Conservation (phyloP, 2,797 vertebrate species). For the Xiphorhynchus erythropygius region DNA sequence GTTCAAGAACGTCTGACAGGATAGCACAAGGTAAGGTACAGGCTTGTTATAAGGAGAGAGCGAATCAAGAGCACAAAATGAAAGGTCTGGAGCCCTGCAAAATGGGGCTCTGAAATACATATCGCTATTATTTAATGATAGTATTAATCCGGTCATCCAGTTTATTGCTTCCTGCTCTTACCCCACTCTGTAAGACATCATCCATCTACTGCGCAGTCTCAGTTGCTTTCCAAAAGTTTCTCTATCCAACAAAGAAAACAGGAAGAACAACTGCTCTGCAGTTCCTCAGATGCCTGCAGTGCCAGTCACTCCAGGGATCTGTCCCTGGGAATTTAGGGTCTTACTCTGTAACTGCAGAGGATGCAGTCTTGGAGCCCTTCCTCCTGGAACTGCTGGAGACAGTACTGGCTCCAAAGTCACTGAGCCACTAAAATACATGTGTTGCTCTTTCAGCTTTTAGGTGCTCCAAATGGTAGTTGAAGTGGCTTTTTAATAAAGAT, state of each 20-base stretch:
- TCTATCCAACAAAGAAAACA: neutral
- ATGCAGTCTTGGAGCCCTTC: neutral
- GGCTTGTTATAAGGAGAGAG: neutral
- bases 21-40: neutral
- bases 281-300: neutral
- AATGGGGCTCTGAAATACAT: neutral
- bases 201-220: neutral
- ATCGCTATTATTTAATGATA: neutral
- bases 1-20: neutral
- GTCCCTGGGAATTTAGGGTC: neutral
- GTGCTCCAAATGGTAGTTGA: neutral
- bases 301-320: neutral
- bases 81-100: neutral
- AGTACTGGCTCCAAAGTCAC: neutral
- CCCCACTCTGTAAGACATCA: neutral
- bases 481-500: neutral
- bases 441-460: neutral
- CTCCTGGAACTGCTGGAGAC: neutral
- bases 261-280: neutral
- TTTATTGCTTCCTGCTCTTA: neutral
- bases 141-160: neutral
- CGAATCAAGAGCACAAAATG: neutral
- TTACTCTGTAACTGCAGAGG: neutral
- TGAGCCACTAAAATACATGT: neutral
- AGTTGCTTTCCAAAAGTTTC: neutral